Conservation (phyloP, 1,140 invertebrate genomes). For the Bombus superbus region DNA sequence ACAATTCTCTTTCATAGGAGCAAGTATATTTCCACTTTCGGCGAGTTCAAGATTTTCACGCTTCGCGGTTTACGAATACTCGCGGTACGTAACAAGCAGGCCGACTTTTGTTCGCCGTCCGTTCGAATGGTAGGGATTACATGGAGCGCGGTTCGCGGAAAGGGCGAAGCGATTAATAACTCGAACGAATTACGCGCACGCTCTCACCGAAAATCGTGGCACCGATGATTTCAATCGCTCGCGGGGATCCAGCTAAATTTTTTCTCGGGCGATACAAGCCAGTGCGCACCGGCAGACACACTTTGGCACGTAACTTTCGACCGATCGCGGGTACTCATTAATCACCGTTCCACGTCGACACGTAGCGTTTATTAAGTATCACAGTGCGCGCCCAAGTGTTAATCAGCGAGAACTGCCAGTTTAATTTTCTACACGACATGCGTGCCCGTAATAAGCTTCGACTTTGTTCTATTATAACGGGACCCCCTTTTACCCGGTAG, state of each 20-base stretch:
- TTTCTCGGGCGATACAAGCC: background rate
- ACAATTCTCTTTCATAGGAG: no score
- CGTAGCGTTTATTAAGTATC: constrained; percentile 68
- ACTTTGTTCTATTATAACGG: constrained; percentile 49
- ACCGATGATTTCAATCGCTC: background rate
- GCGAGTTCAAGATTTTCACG: no score
- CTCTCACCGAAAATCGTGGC: no score
- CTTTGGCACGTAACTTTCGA: constrained; percentile 31
- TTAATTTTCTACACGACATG: constrained; percentile 70
- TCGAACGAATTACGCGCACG: no score
- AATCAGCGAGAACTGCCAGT: constrained; percentile 71
- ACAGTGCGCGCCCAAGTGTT: constrained; percentile 66
- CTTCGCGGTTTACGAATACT: no score
- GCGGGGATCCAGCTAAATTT: background rate
- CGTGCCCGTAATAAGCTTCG: constrained; percentile 57
- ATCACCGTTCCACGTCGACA: constrained; percentile 59
- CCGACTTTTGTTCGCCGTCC: no score
- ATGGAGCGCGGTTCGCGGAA: no score
- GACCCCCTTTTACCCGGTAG: constrained; percentile 20
- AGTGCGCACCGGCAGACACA: background rate
- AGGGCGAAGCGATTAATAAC: no score
- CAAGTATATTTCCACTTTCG: no score
- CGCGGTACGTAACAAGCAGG: no score
- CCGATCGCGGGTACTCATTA: constrained; percentile 42
- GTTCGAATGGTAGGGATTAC: no score